phyloP scores from a whole-genome alignment of 2,113 vertebrate genomes.

The Eclectus roratus region DNA sequence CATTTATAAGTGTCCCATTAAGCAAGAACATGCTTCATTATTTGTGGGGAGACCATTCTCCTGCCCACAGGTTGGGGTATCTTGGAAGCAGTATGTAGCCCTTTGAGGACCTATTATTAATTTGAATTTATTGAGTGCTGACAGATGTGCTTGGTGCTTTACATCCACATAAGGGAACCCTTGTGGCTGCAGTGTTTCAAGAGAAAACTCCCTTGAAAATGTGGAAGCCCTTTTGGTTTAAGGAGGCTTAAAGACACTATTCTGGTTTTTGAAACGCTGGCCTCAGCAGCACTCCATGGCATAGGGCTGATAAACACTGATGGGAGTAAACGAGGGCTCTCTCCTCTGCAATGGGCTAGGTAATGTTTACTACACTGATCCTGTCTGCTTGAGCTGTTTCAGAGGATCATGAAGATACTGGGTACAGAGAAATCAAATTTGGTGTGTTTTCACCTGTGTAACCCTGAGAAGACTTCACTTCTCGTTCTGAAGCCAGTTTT shows the following conservation, averaged over 20 bases:
- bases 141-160: constrained; percentile 21
- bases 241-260: background rate
- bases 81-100: constrained; percentile 18
- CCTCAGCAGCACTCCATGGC: background rate
- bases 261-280: background rate
- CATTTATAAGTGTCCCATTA: constrained; percentile 32
- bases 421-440: background rate
- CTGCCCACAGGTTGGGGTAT: background rate
- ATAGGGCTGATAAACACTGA: background rate
- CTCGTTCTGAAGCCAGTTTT: background rate
- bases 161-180: constrained; percentile 29
- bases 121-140: constrained; percentile 52
- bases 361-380: background rate
- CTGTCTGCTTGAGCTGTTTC: background rate
- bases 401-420: background rate
- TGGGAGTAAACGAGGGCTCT: background rate
- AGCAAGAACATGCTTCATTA: background rate
- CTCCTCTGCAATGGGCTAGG: background rate
- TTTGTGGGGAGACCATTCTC: constrained; percentile 24
- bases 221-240: constrained; percentile 1
- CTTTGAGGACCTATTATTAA: constrained; percentile 54
- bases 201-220: constrained; percentile 6
- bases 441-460: background rate
- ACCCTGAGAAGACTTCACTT: background rate
- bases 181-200: constrained; percentile 27